These are phyloP conservation scores for Helicolenus hilgendorfi DNA, from an alignment of 2,797 vertebrate genomes.

Conservation along the genomic window DNA sequence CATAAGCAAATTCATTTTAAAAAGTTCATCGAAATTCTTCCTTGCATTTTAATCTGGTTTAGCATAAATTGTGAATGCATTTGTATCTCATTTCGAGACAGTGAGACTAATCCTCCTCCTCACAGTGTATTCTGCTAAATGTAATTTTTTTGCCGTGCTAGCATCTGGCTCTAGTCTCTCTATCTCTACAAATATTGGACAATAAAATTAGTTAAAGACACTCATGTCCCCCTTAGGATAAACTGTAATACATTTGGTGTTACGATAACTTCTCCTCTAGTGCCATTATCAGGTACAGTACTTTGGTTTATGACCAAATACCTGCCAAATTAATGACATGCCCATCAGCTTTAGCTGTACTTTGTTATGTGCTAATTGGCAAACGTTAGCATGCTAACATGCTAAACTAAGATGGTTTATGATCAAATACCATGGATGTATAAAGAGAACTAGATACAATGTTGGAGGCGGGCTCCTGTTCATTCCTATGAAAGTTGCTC, in stretches of 20 bases:
- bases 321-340: too few relatives aligned
- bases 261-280: neutral
- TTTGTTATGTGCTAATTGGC: neutral
- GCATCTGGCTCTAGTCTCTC: neutral
- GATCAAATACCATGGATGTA: too few relatives aligned
- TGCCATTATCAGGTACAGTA: neutral
- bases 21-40: neutral
- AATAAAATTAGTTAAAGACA: neutral
- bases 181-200: neutral
- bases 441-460: too few relatives aligned
- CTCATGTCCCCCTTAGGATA: neutral
- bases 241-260: too few relatives aligned
- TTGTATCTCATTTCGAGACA: slow-evolving; percentile 31
- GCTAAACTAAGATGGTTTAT: neutral
- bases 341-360: neutral
- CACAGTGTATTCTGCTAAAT: neutral
- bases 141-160: neutral
- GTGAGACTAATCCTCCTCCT: neutral
- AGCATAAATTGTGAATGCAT: slow-evolving; percentile 45
- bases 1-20: neutral
- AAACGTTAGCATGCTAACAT: neutral
- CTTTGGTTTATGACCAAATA: too few relatives aligned
- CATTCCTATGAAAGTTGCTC: too few relatives aligned
- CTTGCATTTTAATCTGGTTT: slow-evolving; percentile 13
- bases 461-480: too few relatives aligned